Base-by-base conservation (phyloP, 2,113 vertebrate species). In the Perccottus glenii region DNA sequence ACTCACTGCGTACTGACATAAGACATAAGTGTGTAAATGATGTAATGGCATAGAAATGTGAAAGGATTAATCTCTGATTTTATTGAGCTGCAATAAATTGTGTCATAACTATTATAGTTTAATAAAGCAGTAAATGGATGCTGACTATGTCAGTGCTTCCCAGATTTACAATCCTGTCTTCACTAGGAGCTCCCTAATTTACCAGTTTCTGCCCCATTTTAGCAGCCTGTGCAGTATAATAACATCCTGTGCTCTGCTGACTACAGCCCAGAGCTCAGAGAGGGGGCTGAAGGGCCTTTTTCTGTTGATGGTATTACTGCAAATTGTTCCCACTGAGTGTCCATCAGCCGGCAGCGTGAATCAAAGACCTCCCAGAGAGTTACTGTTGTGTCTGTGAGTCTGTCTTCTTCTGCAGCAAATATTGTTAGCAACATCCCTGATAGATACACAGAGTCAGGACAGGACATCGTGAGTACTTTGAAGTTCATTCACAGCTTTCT, bases 281-380 rank as follows among this genome's bases (percentile, higher is more conserved):
- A 51, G 67, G 11, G 56, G 69, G 74, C 57, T 81, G 50, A 73
- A 66, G 68, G 71, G 55, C 42, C 45, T 64, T 87, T 76, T 82
- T 60, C 68, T 51, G 59, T 83, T 61, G 49, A 19, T 47, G 56
- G 52, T 71, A 75, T 83, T 78, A 75, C 19, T 0, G 15, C 59
- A 67, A 72, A 32, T 74, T 9, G 19, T 79, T 74, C 81, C 70
- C 63, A 75, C 74, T 64, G 62, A 64, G 53, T 64, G 70, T 70
- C 75, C 66, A 70, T 69, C 73, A 61, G 74, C 65, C 72, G 2
- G 5, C 64, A 55, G 60, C 64, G 63, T 8, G 66, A 77, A 67
- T 81, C 77, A 75, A 51, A 82, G 81, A 82, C 83, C 80, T 73
- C 86, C 80, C 72, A 84, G 67, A 12, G 61, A 71, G 73, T 53